These are phyloP conservation scores for Syngnathus scovelli DNA, from an alignment of 2,113 vertebrate species.

Conservation along the genomic window DNA sequence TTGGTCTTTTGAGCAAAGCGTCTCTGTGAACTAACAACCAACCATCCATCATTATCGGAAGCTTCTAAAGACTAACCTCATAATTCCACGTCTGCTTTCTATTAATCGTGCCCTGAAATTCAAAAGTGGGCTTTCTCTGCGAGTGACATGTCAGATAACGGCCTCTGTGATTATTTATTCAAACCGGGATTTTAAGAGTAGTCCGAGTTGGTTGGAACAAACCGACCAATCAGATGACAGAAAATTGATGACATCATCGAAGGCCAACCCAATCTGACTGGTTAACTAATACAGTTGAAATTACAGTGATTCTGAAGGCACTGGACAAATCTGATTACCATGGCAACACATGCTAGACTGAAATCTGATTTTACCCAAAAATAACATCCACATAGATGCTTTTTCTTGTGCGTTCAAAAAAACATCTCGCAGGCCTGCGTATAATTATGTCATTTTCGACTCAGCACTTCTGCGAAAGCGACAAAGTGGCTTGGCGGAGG, in stretches of 20 bases:
- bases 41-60: neutral
- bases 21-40: neutral
- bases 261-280: neutral
- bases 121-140: neutral
- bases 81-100: neutral
- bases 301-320: neutral
- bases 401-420: neutral
- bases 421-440: neutral
- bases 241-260: neutral
- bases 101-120: neutral
- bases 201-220: neutral
- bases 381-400: neutral
- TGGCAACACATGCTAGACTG: neutral
- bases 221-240: neutral
- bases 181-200: neutral
- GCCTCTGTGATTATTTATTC: neutral
- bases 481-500: constrained; percentile 5
- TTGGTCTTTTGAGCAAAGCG: neutral
- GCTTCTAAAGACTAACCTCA: constrained; percentile 1
- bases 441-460: constrained; percentile 10
- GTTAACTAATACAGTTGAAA: neutral
- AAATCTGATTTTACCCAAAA: neutral
- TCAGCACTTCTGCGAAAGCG: constrained; percentile 1
- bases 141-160: neutral
- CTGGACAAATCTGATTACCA: neutral